These are phyloP conservation scores for Coelogynopora nodosa DNA, from an alignment of 2,888 invertebrate species.

Conservation along the genomic window DNA sequence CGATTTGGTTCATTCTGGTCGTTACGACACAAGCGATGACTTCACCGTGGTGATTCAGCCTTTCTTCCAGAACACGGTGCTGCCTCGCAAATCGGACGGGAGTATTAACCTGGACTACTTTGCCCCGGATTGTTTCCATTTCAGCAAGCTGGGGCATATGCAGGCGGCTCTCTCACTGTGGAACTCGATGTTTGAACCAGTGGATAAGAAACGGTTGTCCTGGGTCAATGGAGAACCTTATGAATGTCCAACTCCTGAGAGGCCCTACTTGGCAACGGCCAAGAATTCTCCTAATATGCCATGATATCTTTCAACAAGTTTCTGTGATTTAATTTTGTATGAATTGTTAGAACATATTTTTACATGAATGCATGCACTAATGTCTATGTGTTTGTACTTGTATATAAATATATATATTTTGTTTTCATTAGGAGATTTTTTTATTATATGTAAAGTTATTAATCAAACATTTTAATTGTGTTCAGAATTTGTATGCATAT, in stretches of 20 bases:
- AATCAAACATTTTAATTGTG: no score
- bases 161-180: not conserved
- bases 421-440: no score
- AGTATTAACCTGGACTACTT: conserved; percentile 52
- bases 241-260: conserved; percentile 46
- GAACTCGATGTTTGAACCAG: not conserved
- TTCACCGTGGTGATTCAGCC: conserved; percentile 60
- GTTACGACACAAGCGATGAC: conserved; percentile 56
- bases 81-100: conserved; percentile 54
- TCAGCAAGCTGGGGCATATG: not conserved
- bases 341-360: no score
- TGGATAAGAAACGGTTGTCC: conserved; percentile 51
- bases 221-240: conserved; percentile 47
- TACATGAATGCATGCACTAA: no score
- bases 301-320: no score
- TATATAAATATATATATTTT: no score
- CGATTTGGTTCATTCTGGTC: conserved; percentile 52
- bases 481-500: no score
- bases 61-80: conserved; percentile 51
- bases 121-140: not conserved
- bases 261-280: conserved; percentile 29
- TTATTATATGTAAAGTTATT: no score
- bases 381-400: no score
- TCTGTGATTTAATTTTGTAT: no score
- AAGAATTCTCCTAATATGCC: no score